Evolutionary conservation across 2,888 invertebrate genomes (phyloP), one percentile per base, ranked within the genome.

Genomic region (Autographa pulchrina): DNA sequence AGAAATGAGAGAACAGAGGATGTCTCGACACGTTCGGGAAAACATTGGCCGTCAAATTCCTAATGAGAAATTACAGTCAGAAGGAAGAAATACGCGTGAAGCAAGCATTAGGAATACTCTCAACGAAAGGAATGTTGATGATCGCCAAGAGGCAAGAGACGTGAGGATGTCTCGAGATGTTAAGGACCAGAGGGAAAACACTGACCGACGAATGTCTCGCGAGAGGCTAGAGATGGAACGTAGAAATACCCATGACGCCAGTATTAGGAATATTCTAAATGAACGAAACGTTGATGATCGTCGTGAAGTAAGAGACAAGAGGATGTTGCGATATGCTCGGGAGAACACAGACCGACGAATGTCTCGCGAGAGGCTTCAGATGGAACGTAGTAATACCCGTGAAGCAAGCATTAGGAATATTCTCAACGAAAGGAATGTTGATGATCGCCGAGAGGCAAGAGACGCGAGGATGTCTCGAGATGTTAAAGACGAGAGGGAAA

Each of bases 31-130:
- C 11, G 31, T n/a, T 52, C 52, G 52, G n/a, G 18, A 52, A 13
- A n/a, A 18, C 7, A 18, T 6, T 52, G 38, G 56, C 11, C n/a
- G 52, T 9, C n/a, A 9, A 52, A 52, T 52, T 7, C 18, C 52
- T 18, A 18, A 18, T 18, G 18, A 52, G 52, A 52, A 18, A 7
- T 31, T n/a, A 18, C 38, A 11, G 41, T 16, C 65, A 31, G 61
- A 72, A n/a, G 72, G 43, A 0, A 72, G 35, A 48, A 68, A 72
- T 25, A 60, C 35, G 2, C 76, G 68, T 32, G 77, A 73, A 25
- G 41, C 64, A 25, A 66, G 65, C 68, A 56, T n/a, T n/a, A 6
- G 20, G 1, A 59, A 56, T 38, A 20, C 6, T 25, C 58, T 8
- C 54, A 68, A 18, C 11, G 58, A 11, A 7, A 65, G 56, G n/a